Conservation (phyloP, 2,888 invertebrate species). For the Ophonus ardosiacus region DNA sequence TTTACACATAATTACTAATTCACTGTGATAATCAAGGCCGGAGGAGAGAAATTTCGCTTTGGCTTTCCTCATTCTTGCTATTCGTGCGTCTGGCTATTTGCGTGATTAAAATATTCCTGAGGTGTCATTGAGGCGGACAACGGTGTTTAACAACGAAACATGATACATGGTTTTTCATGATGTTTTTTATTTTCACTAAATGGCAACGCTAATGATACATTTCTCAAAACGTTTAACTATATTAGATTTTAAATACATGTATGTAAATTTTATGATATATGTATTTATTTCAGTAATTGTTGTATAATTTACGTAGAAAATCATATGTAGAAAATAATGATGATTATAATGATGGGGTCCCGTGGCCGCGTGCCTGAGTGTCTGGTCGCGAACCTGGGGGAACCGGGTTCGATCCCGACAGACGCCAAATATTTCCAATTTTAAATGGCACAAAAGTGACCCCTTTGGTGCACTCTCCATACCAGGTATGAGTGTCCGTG, state of each 20-base stretch:
- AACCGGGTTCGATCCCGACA: no score
- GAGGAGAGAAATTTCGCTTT: slow-evolving; percentile 27
- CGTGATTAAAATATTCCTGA: background rate
- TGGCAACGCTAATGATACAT: slow-evolving; percentile 9
- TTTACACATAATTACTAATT: slow-evolving; percentile 41
- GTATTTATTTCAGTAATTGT: no score
- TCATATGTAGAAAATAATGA: background rate
- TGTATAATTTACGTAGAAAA: background rate
- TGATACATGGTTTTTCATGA: background rate
- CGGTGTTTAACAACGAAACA: slow-evolving; percentile 8
- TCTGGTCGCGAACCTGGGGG: no score
- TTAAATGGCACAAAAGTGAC: no score
- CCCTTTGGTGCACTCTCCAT: no score
- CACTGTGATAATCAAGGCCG: slow-evolving; percentile 37
- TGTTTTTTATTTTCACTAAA: slow-evolving; percentile 1
- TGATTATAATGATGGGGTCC: background rate
- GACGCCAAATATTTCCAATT: no score
- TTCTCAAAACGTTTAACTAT: background rate
- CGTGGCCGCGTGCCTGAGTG: no score
- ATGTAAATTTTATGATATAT: background rate
- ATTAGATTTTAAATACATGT: background rate
- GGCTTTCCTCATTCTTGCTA: slow-evolving; percentile 28
- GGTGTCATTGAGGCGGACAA: slow-evolving; percentile 13
- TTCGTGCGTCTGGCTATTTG: background rate
- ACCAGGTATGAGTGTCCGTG: no score